Evolutionary conservation across 2,797 vertebrate species (phyloP).

Genomic region (Limnodromus scolopaceus): DNA sequence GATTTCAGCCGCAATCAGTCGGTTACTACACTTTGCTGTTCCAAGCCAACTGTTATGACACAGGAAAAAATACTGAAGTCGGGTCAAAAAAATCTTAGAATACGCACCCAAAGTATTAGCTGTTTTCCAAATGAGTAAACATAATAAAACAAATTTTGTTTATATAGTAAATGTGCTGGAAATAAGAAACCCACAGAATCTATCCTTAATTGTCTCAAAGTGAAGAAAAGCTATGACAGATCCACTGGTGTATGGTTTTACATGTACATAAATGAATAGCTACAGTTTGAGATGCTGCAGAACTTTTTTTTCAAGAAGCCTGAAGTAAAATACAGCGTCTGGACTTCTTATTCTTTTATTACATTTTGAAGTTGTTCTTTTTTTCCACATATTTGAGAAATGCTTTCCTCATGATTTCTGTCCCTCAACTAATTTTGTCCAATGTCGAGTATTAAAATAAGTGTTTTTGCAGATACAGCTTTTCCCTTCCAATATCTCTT

Average conservation of each 20-base stretch:
- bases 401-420: background rate
- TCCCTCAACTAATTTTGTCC: background rate
- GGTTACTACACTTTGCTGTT: background rate
- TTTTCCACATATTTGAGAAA: background rate
- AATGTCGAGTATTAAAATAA: background rate
- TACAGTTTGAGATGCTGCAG: background rate
- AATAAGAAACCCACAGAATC: background rate
- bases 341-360: background rate
- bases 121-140: constrained; percentile 42
- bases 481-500: constrained; percentile 36
- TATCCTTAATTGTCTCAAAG: background rate
- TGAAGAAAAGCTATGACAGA: background rate
- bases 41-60: constrained; percentile 37
- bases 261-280: background rate
- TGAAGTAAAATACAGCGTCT: background rate
- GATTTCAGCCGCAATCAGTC: constrained; percentile 20
- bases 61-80: constrained; percentile 10
- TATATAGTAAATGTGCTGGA: background rate
- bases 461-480: constrained; percentile 9
- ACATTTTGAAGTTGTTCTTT: background rate
- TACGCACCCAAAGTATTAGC: constrained; percentile 1
- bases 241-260: background rate
- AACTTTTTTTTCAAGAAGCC: background rate
- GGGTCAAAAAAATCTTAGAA: constrained; percentile 1
- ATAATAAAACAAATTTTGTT: constrained; percentile 11